Evolutionary conservation across 37 sponge, comb jelly and placozoan species (phyloP).

Genomic region (Ianthella basta): DNA sequence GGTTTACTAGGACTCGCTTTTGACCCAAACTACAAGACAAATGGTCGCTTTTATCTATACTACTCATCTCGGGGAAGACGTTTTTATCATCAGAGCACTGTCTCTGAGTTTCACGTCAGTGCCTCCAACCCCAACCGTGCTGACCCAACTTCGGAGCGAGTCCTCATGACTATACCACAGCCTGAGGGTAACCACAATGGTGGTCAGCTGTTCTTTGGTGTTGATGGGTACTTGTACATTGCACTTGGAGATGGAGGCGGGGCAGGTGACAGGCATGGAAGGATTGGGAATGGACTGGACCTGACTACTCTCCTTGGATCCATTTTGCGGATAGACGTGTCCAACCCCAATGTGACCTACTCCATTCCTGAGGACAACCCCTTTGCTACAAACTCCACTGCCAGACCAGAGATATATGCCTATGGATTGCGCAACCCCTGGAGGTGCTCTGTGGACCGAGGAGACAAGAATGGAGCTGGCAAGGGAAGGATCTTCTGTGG

Average conservation of each 20-base stretch:
- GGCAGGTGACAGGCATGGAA: constrained; percentile 65
- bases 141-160: constrained; percentile 52
- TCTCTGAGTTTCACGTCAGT: constrained; percentile 53
- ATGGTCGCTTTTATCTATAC: constrained; percentile 68
- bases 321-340: constrained; percentile 18
- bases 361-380: constrained; percentile 76
- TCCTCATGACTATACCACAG: constrained; percentile 51
- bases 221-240: constrained; percentile 66
- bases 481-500: constrained; percentile 80
- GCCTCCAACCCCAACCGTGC: constrained; percentile 24
- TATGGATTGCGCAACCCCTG: constrained; percentile 85
- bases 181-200: constrained; percentile 82
- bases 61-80: constrained; percentile 33
- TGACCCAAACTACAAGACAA: constrained; percentile 55
- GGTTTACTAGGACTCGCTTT: constrained; percentile 82
- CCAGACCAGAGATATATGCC: constrained; percentile 70
- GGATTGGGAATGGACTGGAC: constrained; percentile 64
- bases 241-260: constrained; percentile 83
- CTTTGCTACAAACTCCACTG: constrained; percentile 45
- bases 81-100: constrained; percentile 40
- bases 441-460: constrained; percentile 79
- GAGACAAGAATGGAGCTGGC: constrained; percentile 67
- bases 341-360: constrained; percentile 40
- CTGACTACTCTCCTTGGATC: constrained; percentile 34
- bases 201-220: constrained; percentile 70